phyloP scores from a whole-genome alignment of 23 tunicate species.

The Phallusia fumigata region DNA sequence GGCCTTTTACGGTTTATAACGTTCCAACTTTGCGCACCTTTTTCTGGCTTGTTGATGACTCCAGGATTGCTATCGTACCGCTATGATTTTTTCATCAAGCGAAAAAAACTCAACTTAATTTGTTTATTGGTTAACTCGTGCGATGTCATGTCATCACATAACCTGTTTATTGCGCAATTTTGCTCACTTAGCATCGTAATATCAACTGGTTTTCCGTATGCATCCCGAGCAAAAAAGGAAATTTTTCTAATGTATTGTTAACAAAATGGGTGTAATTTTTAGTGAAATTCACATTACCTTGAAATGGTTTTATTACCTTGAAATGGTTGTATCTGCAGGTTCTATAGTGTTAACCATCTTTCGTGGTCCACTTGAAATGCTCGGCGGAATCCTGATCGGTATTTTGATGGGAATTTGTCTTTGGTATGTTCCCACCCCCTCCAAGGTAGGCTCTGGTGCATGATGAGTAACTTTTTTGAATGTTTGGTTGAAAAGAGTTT shows the following conservation, averaged over 20 bases:
- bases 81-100: too few species aligned
- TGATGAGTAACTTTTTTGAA: too few species aligned
- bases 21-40: too few species aligned
- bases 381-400: constrained; percentile 61
- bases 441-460: constrained; percentile 34
- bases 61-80: too few species aligned
- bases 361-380: constrained; percentile 86
- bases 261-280: background rate
- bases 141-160: too few species aligned
- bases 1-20: too few species aligned
- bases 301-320: background rate
- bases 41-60: too few species aligned
- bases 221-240: too few species aligned
- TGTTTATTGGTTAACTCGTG: too few species aligned
- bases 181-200: background rate
- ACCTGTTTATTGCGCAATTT: too few species aligned
- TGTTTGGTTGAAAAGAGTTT: too few species aligned
- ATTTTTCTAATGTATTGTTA: background rate
- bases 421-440: constrained; percentile 53
- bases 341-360: constrained; percentile 46
- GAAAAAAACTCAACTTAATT: too few species aligned
- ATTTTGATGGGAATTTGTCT: constrained; percentile 50
- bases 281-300: background rate
- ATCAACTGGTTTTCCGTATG: background rate
- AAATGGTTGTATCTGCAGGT: constrained; percentile 34